These are phyloP conservation scores for Acestrorhynchus altus DNA, from an alignment of 2,797 vertebrate species.

Conservation along the genomic window DNA sequence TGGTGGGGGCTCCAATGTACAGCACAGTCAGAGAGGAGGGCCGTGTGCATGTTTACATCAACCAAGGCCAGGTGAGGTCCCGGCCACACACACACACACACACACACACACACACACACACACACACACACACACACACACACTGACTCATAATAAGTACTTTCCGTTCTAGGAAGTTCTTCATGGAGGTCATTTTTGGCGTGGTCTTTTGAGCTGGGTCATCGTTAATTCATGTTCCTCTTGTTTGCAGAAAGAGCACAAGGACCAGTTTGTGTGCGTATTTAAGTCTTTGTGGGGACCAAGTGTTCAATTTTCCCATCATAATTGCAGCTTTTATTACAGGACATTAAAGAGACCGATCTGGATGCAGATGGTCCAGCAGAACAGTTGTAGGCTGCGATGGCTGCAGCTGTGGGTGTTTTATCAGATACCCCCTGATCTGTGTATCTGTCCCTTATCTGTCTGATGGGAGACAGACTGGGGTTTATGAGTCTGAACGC, in stretches of 20 bases:
- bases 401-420: too few relatives aligned
- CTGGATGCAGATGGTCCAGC: too few relatives aligned
- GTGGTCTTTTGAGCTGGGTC: neutral
- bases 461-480: too few relatives aligned
- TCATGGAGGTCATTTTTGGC: neutral
- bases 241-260: conserved; percentile 11
- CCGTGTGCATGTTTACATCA: conserved; percentile 92
- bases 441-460: too few relatives aligned
- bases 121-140: conserved; percentile 1
- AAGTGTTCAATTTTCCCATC: neutral
- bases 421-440: too few relatives aligned
- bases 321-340: too few relatives aligned
- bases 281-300: neutral
- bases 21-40: conserved; percentile 92
- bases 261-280: neutral
- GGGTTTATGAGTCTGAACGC: too few relatives aligned
- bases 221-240: conserved; percentile 10
- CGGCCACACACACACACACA: neutral
- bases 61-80: conserved; percentile 86
- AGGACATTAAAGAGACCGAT: too few relatives aligned
- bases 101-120: neutral
- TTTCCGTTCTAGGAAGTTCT: neutral
- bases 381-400: too few relatives aligned
- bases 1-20: conserved; percentile 93
- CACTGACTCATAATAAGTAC: neutral